These are phyloP conservation scores for Cryptops parisi DNA, from an alignment of 2,888 invertebrate species.

Conservation along the genomic window DNA sequence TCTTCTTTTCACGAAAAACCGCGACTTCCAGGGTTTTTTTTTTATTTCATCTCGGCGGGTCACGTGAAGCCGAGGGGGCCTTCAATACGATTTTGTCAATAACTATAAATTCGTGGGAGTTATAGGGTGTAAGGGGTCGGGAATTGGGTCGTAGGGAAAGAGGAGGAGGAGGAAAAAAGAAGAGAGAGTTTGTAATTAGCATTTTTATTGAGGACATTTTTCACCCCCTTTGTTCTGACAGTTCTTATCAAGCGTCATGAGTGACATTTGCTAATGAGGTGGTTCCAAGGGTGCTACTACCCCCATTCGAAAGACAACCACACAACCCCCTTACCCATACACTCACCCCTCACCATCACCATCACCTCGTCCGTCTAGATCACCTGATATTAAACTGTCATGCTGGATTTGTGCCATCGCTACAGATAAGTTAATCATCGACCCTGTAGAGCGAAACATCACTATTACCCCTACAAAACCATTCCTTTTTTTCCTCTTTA, in stretches of 20 bases:
- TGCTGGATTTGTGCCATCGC: neutral
- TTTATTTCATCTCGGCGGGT: too few relatives aligned
- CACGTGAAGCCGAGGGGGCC: neutral
- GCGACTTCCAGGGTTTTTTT: too few relatives aligned
- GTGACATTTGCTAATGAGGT: slow-evolving; percentile 4
- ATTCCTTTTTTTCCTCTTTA: too few relatives aligned
- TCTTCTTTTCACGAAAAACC: too few relatives aligned
- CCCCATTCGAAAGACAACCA: neutral
- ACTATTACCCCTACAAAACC: too few relatives aligned
- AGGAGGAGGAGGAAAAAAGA: slow-evolving; percentile 6
- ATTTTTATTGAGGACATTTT: slow-evolving; percentile 10
- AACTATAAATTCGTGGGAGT: slow-evolving; percentile 4
- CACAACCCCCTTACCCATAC: too few relatives aligned
- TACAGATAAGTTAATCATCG: neutral
- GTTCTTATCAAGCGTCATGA: neutral
- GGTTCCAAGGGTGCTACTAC: neutral
- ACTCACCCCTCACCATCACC: neutral
- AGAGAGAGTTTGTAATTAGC: slow-evolving; percentile 3
- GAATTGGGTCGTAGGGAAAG: neutral
- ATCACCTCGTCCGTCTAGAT: neutral
- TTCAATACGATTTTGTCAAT: slow-evolving; percentile 8
- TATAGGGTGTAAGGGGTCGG: neutral
- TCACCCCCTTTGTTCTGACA: slow-evolving; percentile 4
- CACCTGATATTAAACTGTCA: neutral
- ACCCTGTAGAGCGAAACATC: too few relatives aligned